Evolutionary conservation across 2,797 vertebrate species (phyloP), one percentile per base, ranked within the genome.

Genomic region (Poeciliopsis paucimaculata): DNA sequence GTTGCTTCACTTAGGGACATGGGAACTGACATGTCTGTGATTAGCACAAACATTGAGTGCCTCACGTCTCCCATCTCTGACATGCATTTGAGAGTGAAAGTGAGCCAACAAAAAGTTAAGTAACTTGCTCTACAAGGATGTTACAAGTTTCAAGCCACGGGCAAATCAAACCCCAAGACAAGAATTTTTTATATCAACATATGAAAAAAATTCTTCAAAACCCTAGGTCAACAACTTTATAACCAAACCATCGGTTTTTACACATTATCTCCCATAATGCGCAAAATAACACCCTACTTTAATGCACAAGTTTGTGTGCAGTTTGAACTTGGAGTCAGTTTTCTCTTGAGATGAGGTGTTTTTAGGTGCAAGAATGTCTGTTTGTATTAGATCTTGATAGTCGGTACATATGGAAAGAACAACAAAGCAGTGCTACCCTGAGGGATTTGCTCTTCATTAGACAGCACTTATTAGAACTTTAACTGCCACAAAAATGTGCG

Each of bases 391-490:
- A 76, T 82, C 76, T 73, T 43, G 68, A 80, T 43, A 43, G 36
- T 70, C 11, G 20, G 64, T 5, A 43, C 5, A 5, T 70, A 41
- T n/a, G 39, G 39, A 43, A 43, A 43, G 23, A 70, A 70, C 15
- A 43, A 89, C 82, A 80, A 79, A 90, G 85, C 88, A 73, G 87
- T 64, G 15, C 15, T 36, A 66, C 62, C 90, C 88, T 86, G 71
- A 82, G 88, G 92, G 82, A 87, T 87, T 78, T 82, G 66, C 73
- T 93, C 74, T 89, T 92, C 84, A 87, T 70, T 84, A 90, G 89
- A 82, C 86, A 93, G 91, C 84, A 88, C 79, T 90, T 82, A 81
- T 88, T 82, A 78, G 82, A 88, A 93, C 92, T 86, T 89, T 83
- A 90, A 86, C 70, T 73, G 55, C 79, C 77, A 82, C 74, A 75